Base-by-base conservation (phyloP, 2,113 vertebrate genomes). In the Phyllostomus hastatus region DNA sequence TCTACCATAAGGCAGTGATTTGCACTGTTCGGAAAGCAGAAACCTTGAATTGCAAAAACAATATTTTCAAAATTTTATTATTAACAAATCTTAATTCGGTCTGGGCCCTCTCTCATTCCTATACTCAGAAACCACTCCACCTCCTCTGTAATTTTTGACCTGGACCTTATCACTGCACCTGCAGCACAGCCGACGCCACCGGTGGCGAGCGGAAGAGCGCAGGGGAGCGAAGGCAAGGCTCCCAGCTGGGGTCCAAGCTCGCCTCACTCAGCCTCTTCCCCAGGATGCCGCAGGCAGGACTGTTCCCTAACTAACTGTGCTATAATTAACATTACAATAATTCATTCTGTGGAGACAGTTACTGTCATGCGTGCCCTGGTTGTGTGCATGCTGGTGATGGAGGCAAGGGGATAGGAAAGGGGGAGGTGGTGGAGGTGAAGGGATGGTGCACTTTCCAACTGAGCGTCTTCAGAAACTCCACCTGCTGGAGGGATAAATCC, bases 301-400 rank as follows among this genome's bases (percentile, higher is more conserved):
- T 33, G 24, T 10, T 24, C 41, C 61, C 52, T 84, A 22, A 64
- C 28, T 79, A 52, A 41, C 22, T 38, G n/a, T 67, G 24, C 24
- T 66, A 0, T 59, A 41, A 7, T 57, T 38, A 35, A 2, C 64
- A 66, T 28, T 31, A 4, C 17, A 43, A 83, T 24, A 33, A 33
- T 12, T 24, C 15, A 20, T 16, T 61, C 57, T 57, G 35, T 5
- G 7, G 50, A 61, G 33, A 80, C 16, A 31, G 7, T 46, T 43
- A 50, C 3, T 41, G 15, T 48, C 28, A 14, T 16, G 38, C 10
- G 16, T 28, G 4, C 61, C 38, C 43, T 16, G 26, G 20, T 61
- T 7, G 31, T 1, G 12, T 6, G 1, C 0, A 4, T 2, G 61
- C 26, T 31, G 61, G 28, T 26, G 28, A 64, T 31, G 7, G n/a